phyloP scores from a whole-genome alignment of 2,113 vertebrate genomes.

The Pelecanus crispus region DNA sequence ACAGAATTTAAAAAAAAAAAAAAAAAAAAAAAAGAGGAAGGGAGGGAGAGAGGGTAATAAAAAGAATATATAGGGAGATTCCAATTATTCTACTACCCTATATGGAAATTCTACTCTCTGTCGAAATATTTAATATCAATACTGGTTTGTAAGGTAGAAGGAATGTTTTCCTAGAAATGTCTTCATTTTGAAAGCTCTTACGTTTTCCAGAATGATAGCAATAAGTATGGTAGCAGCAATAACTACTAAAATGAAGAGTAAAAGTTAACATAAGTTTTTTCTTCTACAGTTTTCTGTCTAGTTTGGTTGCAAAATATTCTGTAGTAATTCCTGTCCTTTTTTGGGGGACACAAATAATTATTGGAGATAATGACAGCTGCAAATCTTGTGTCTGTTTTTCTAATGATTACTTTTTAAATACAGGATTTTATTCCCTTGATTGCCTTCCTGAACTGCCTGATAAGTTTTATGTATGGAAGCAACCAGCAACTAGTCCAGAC shows the following conservation, averaged over 20 bases:
- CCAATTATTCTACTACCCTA: not conserved
- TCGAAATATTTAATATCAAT: not conserved
- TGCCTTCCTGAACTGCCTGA: not conserved
- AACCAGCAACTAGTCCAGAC: not conserved
- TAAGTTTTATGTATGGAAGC: not conserved
- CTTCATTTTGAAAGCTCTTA: not conserved
- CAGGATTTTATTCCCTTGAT: not conserved
- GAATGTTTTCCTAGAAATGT: not conserved
- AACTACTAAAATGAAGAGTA: not conserved
- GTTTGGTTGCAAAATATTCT: not conserved
- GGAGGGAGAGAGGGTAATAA: not conserved
- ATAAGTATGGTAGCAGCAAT: not conserved
- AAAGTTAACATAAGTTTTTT: not conserved
- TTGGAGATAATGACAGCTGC: not conserved
- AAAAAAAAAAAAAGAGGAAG: not conserved
- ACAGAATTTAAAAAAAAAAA: not conserved
- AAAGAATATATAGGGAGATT: not conserved
- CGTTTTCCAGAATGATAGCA: not conserved
- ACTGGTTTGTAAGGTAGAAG: not conserved
- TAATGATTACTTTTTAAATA: not conserved
- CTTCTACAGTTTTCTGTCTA: not conserved
- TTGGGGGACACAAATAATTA: not conserved
- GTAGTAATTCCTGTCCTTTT: not conserved
- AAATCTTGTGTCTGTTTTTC: not conserved
- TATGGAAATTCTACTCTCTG: not conserved